phyloP scores from a whole-genome alignment of 92 coral and sea anemone species.

The Isaurus tuberculatus region DNA sequence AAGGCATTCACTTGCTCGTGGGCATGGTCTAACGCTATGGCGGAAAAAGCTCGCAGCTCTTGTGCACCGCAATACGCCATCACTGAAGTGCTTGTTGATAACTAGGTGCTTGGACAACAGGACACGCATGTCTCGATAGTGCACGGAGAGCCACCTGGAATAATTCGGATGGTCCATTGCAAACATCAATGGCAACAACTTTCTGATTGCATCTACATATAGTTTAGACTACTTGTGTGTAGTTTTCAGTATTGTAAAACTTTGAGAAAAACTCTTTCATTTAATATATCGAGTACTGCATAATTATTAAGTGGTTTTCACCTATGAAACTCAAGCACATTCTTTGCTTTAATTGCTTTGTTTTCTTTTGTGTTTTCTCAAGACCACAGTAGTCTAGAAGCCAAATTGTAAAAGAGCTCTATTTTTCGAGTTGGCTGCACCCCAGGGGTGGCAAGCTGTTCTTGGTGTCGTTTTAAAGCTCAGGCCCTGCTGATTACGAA shows the following conservation, averaged over 20 bases:
- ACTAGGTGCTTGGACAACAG: slow-evolving; percentile 16
- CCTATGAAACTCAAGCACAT: background rate
- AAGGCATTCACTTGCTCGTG: too few relatives aligned
- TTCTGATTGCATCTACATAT: background rate
- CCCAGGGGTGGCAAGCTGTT: slow-evolving; percentile 59
- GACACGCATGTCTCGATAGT: slow-evolving; percentile 23
- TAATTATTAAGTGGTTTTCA: slow-evolving; percentile 7
- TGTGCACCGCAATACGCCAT: slow-evolving; percentile 15
- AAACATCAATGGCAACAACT: background rate
- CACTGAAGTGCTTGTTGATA: background rate
- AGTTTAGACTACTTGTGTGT: slow-evolving; percentile 4
- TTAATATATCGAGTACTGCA: background rate
- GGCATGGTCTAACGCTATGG: slow-evolving; percentile 39
- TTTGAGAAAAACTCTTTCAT: background rate
- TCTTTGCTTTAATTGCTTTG: background rate
- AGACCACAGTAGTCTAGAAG: slow-evolving; percentile 48
- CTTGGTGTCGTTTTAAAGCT: slow-evolving; percentile 62
- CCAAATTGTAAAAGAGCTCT: slow-evolving; percentile 32
- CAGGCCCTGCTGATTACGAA: slow-evolving; percentile 53
- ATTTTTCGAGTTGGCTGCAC: slow-evolving; percentile 50
- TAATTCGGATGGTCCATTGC: too few relatives aligned
- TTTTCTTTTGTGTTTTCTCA: background rate
- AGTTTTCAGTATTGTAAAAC: slow-evolving; percentile 3
- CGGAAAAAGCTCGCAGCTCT: slow-evolving; percentile 46
- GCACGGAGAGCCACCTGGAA: too few relatives aligned